These are phyloP conservation scores for Phania funesta DNA, from an alignment of 2,888 invertebrate genomes.

Conservation along the genomic window DNA sequence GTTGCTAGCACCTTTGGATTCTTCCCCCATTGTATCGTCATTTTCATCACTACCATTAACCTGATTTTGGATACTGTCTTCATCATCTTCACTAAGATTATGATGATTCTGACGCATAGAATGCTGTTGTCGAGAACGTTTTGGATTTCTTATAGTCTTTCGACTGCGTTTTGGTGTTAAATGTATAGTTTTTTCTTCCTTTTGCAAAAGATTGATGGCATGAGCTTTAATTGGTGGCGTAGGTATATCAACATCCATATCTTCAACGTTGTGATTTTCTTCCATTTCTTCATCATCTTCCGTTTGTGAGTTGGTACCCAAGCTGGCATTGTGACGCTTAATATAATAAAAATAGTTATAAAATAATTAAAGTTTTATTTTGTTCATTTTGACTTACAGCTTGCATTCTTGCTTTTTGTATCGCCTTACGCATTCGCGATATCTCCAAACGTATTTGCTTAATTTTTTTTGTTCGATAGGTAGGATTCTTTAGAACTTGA, in stretches of 20 bases:
- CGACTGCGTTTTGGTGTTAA: constrained; percentile 68
- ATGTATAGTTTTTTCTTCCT: constrained; percentile 70
- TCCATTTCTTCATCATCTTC: constrained; percentile 74
- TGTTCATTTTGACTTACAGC: constrained; percentile 71
- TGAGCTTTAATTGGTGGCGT: constrained; percentile 48
- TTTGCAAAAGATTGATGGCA: constrained; percentile 34
- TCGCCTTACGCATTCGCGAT: constrained; percentile 81
- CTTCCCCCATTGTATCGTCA: constrained; percentile 72
- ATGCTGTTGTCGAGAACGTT: constrained; percentile 45
- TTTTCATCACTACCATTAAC: constrained; percentile 68
- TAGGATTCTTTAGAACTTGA: constrained; percentile 83
- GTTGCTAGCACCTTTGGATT: constrained; percentile 72
- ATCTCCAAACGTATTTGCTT: constrained; percentile 83
- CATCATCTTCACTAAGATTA: constrained; percentile 64
- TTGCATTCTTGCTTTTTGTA: constrained; percentile 76
- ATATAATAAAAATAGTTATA: constrained; percentile 1
- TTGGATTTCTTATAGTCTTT: constrained; percentile 50
- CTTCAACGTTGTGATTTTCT: constrained; percentile 66
- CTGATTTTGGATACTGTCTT: constrained; percentile 68
- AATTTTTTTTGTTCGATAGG: constrained; percentile 83
- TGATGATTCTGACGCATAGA: constrained; percentile 45
- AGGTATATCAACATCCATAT: constrained; percentile 63
- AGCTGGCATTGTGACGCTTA: constrained; percentile 67
- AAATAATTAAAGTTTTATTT: not conserved
- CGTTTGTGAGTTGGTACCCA: constrained; percentile 74